phyloP scores from a whole-genome alignment of 2,888 invertebrate species.

The Doris montereyensis region DNA sequence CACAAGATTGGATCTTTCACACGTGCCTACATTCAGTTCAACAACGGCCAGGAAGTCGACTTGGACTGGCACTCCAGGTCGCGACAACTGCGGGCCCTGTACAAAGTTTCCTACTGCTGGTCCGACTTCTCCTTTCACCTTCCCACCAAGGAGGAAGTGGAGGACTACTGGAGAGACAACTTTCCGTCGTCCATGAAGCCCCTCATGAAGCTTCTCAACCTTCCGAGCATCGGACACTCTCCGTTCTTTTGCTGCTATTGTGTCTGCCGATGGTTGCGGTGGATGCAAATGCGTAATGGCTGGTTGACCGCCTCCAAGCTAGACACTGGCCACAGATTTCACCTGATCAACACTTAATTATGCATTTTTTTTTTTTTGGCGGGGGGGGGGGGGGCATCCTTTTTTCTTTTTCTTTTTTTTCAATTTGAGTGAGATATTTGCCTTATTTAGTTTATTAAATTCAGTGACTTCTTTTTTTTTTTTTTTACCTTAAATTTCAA shows the following conservation, averaged over 20 bases:
- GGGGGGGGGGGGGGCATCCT: too few species aligned
- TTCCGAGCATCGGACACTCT: slow-evolving; percentile 56
- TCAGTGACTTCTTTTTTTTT: too few species aligned
- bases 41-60: slow-evolving; percentile 55
- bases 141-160: slow-evolving; percentile 67
- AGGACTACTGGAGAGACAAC: slow-evolving; percentile 67
- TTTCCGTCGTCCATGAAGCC: slow-evolving; percentile 66
- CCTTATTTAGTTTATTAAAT: too few species aligned
- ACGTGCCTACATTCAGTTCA: slow-evolving; percentile 66
- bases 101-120: slow-evolving; percentile 67
- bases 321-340: slow-evolving; percentile 72
- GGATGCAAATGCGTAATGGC: slow-evolving; percentile 64
- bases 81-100: slow-evolving; percentile 57
- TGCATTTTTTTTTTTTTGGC: too few species aligned
- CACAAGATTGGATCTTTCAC: slow-evolving; percentile 66
- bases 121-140: slow-evolving; percentile 69
- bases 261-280: slow-evolving; percentile 59
- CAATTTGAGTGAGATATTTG: too few species aligned
- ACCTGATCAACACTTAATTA: slow-evolving; percentile 60
- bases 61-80: slow-evolving; percentile 59
- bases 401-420: too few species aligned
- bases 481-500: too few species aligned
- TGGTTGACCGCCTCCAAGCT: slow-evolving; percentile 68
- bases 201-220: slow-evolving; percentile 61
- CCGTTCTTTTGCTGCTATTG: slow-evolving; percentile 65